Evolutionary conservation across 2,797 vertebrate genomes (phyloP), one percentile per base, ranked within the genome.

Genomic region (Gymnoscopelus braueri): DNA sequence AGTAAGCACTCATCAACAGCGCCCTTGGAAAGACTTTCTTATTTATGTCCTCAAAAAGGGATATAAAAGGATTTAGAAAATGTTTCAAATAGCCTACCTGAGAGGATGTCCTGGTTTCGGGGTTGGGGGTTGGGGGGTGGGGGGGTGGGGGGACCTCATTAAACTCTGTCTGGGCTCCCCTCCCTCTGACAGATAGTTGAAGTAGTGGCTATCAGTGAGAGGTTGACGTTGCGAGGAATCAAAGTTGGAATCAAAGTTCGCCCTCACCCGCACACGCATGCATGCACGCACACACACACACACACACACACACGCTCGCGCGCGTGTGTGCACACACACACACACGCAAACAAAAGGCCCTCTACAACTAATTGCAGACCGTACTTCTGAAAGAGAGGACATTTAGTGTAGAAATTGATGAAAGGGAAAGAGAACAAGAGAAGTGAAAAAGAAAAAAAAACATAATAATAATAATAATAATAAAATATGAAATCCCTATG

Each of bases 401-500:
- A 44, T 32, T 32, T 58, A 3, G 70, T 82, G 79, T 63, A 12
- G 64, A 80, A 77, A 79, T 11, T 60, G 24, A 63, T 65, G 70
- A 78, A 83, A 70, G 78, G 69, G 32, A 35, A 35, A 67, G 65
- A 60, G 51, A 63, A 71, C 29, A 68, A 79, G 70, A 79, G 64
- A 63, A 6, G 47, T 54, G 35, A 44, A 51, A 4, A 6, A 78
- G 76, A 81, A 79, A 77, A 68, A 56, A 24, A 23, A 13, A 1
- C n/a, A n/a, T n/a, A n/a, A n/a, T n/a, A n/a, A 50, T 19, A 39
- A 55, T 60, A 53, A 8, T 84, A 67, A 77, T 72, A 88, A 83
- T 35, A 5, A 6, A 8, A 2, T 9, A 10, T 9, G 9, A 88
- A 91, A 90, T 91, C 86, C 87, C 88, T 79, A 74, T 72, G 85